Evolutionary conservation across 2,113 vertebrate genomes (phyloP), one percentile per base, ranked within the genome.

Genomic region (Paramisgurnus dabryanus): DNA sequence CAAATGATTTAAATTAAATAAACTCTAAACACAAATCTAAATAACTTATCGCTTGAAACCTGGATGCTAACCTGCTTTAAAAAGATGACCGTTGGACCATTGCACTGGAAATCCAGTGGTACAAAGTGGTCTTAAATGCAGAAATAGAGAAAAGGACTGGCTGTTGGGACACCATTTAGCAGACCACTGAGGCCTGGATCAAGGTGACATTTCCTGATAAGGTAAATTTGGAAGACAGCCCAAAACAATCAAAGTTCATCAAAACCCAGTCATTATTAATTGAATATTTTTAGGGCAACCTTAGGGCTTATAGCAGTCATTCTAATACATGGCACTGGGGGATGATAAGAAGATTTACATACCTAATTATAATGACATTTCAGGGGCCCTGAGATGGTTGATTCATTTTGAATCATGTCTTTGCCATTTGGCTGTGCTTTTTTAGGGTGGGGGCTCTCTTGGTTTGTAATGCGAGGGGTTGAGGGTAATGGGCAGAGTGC

Each of bases 161-260:
- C 90, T 89, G 86, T 84, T 84, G 82, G 84, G 87, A 90, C 87
- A 87, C 88, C 83, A 84, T 92, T 92, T 90, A 90, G 88, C 91
- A 89, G 91, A 91, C 84, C 91, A 89, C 80, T 87, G 88, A 89
- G 93, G 89, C 83, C 87, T 76, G 82, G 86, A 87, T 90, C 91
- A 94, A 93, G 92, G 93, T 93, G 92, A 93, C 91, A 88, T 87
- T 90, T 85, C 82, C 88, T 87, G 93, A 93, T 93, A 94, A 92
- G 92, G 92, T 92, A 72, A 86, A 89, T 84, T 92, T 93, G 92
- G 92, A 93, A 88, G 78, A 76, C 68, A 76, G 90, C 92, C 92
- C 89, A 90, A 91, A 92, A 91, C 90, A 93, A 94, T 92, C 92
- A 91, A 89, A 92, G 92, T 92, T 93, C 92, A 93, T 93, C 92